Percentiles rank a stretch among this genome's conserved stretches.
Evolutionary conservation across 1,140 invertebrate species (phyloP).

Genomic region (Drosophila littoralis): DNA sequence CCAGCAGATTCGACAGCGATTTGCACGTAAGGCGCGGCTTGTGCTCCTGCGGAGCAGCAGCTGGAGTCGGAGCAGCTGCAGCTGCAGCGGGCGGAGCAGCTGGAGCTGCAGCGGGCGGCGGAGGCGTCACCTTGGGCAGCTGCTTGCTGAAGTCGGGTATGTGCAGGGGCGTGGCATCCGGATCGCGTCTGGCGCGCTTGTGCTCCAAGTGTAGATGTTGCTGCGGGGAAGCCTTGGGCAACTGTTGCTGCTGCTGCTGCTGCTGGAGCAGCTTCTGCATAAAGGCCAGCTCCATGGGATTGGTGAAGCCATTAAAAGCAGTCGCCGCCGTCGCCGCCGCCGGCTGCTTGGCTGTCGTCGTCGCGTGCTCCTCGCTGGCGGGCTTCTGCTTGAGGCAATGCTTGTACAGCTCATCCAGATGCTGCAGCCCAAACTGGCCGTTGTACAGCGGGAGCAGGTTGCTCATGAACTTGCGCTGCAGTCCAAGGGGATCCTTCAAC

Average conservation of each 20-base stretch:
- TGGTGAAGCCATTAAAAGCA: constrained; percentile 84
- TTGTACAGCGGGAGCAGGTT: constrained; percentile 68
- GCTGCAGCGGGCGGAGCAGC: constrained; percentile 3
- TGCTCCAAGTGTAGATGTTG: constrained; percentile 61
- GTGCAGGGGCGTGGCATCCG: constrained; percentile 35
- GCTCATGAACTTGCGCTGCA: constrained; percentile 71
- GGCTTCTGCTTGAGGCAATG: constrained; percentile 73
- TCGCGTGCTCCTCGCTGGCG: constrained; percentile 21
- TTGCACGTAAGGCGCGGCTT: constrained; percentile 87
- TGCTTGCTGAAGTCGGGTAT: constrained; percentile 46
- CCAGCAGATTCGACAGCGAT: constrained; percentile 86
- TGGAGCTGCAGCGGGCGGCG: constrained; percentile 19
- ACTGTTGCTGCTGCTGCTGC: constrained; percentile 56
- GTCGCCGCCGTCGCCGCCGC: not conserved
- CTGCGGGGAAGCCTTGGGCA: constrained; percentile 43
- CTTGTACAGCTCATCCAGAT: constrained; percentile 77
- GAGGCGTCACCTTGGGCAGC: constrained; percentile 15
- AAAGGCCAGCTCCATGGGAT: constrained; percentile 87
- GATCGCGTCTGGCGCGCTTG: constrained; percentile 62
- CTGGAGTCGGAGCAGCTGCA: constrained; percentile 14
- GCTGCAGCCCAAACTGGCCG: constrained; percentile 70
- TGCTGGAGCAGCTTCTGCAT: constrained; percentile 87
- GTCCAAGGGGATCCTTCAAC: constrained; percentile 83
- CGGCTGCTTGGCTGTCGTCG: no score
- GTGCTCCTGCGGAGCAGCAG: constrained; percentile 71